A percentile compares a stretch with the other conserved stretches of the same genome.
Evolutionary conservation across 1,140 invertebrate genomes (phyloP).

Genomic region (Heliconius congener): DNA sequence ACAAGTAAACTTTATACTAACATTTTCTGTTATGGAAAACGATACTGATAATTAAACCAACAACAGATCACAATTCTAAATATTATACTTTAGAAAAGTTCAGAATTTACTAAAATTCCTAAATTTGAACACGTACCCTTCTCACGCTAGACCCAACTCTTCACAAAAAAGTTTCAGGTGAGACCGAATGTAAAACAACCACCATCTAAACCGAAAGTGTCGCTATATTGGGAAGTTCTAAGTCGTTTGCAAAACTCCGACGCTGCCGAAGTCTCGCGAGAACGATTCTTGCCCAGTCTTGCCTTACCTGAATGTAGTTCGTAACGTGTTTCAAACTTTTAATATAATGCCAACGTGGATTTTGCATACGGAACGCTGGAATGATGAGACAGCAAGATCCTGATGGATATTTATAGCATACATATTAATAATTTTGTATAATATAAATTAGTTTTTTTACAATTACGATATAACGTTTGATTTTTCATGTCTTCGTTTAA

Average conservation of each 20-base stretch:
- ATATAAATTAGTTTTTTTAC: no score
- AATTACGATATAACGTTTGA: no score
- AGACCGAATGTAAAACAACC: slow-evolving; percentile 44
- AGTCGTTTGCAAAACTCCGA: slow-evolving; percentile 53
- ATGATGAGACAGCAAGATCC: slow-evolving; percentile 18
- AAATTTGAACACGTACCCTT: slow-evolving; percentile 22
- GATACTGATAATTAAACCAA: no score
- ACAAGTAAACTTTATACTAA: background rate
- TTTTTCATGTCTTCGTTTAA: no score
- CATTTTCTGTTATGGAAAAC: no score
- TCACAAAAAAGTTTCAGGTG: slow-evolving; percentile 37
- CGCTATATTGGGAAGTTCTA: slow-evolving; percentile 44
- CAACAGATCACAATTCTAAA: no score
- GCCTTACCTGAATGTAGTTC: slow-evolving; percentile 32
- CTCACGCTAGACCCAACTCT: background rate
- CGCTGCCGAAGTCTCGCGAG: slow-evolving; percentile 42
- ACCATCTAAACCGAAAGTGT: slow-evolving; percentile 43
- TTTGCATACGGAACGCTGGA: slow-evolving; percentile 32
- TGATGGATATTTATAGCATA: background rate
- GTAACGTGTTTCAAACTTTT: slow-evolving; percentile 43
- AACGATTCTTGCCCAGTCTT: slow-evolving; percentile 40
- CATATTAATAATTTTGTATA: no score
- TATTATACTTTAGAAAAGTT: no score
- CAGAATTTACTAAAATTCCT: background rate
- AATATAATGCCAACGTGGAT: slow-evolving; percentile 42